Evolutionary conservation across 2,113 vertebrate species (phyloP).

Genomic region (Phoenicopterus ruber): DNA sequence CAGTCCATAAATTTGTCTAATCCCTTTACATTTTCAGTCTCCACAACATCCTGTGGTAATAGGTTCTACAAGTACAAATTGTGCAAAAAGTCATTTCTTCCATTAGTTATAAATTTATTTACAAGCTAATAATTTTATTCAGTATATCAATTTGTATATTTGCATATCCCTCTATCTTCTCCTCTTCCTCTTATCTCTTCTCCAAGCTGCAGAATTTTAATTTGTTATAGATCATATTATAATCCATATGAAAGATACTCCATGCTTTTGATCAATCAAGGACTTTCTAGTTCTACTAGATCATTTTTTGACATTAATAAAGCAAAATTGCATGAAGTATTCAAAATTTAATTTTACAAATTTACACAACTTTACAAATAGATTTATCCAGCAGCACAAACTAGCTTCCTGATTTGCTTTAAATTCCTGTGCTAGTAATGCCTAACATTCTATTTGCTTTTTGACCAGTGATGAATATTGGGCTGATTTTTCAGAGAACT

Average conservation of each 20-base stretch:
- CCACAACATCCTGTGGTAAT: neutral
- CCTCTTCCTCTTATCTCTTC: neutral
- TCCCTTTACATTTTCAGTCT: neutral
- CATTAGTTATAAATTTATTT: neutral
- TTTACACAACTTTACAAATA: neutral
- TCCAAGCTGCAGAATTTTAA: neutral
- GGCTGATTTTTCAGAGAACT: neutral
- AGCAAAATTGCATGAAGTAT: neutral
- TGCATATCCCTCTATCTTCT: neutral
- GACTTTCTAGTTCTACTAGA: neutral
- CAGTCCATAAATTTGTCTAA: neutral
- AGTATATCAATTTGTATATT: neutral
- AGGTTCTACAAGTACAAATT: neutral
- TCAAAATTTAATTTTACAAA: neutral
- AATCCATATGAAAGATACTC: neutral
- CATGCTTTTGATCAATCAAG: neutral
- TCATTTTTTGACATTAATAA: neutral
- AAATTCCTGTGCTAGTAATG: neutral
- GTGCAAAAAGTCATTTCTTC: neutral
- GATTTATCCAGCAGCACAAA: neutral
- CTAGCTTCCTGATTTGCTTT: neutral
- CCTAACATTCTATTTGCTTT: neutral
- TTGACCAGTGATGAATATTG: neutral
- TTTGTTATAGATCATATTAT: neutral
- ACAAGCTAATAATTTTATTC: neutral